A percentile compares a stretch with the other conserved stretches of the same genome.
These are phyloP conservation scores for Centrocercus urophasianus DNA, from an alignment of 2,113 vertebrate species.

Conservation along the genomic window DNA sequence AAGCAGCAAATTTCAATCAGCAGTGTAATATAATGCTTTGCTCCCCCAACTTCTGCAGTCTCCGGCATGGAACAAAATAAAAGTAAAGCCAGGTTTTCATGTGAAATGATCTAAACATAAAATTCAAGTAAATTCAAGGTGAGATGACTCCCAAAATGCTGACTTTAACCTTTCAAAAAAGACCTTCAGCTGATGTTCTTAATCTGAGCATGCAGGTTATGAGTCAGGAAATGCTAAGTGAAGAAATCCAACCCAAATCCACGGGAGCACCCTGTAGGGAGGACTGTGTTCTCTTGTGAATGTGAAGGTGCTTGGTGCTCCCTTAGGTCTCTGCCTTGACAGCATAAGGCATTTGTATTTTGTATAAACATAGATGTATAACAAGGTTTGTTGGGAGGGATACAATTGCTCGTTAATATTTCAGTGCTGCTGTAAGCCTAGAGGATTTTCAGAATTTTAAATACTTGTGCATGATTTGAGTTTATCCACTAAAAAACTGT, in stretches of 20 bases:
- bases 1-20: constrained; percentile 29
- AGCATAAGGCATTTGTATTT: neutral
- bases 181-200: neutral
- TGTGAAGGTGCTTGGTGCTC: neutral
- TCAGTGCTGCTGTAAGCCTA: neutral
- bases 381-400: neutral
- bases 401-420: neutral
- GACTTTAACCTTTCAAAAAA: neutral
- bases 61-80: neutral
- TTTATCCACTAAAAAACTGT: neutral
- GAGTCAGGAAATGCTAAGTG: neutral
- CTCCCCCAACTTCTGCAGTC: neutral
- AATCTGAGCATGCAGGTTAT: neutral
- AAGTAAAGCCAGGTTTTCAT: neutral
- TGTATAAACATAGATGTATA: neutral
- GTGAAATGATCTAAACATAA: neutral
- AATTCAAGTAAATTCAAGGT: constrained; percentile 9
- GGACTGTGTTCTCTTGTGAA: neutral
- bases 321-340: neutral
- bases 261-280: neutral
- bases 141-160: neutral
- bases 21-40: neutral
- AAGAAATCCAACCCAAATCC: neutral
- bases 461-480: neutral
- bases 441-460: neutral